Percentiles rank a stretch among this genome's conserved stretches.
phyloP scores from a whole-genome alignment of 2,113 vertebrate species.

The Mixornis gularis region DNA sequence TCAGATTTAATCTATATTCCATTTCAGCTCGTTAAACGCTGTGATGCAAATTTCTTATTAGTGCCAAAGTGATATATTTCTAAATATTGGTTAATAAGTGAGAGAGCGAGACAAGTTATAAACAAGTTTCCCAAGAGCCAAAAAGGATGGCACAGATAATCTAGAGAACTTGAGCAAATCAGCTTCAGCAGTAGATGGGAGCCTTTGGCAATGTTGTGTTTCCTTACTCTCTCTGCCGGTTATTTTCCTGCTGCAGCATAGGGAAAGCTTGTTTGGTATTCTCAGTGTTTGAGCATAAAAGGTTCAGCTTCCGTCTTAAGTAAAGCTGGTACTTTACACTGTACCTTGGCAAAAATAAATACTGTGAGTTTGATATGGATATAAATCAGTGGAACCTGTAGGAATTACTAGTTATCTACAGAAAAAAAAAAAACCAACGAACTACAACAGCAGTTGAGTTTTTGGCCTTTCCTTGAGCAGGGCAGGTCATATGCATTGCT shows the following conservation, averaged over 20 bases:
- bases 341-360: background rate
- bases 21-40: background rate
- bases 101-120: background rate
- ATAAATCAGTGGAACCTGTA: background rate
- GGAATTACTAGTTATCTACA: background rate
- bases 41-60: background rate
- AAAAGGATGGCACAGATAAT: background rate
- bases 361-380: accelerated
- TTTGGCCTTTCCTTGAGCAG: background rate
- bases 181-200: background rate
- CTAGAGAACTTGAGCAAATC: background rate
- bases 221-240: background rate
- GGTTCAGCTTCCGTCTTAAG: background rate
- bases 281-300: background rate
- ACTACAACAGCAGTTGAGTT: background rate
- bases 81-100: background rate
- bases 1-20: background rate
- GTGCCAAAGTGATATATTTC: background rate
- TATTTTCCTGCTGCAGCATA: background rate
- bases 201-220: background rate
- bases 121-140: background rate
- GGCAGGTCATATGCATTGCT: background rate
- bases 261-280: background rate
- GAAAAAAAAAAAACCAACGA: background rate
- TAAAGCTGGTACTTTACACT: background rate